Base-by-base conservation (phyloP, 2,888 invertebrate genomes). In the Catocala fraxini region DNA sequence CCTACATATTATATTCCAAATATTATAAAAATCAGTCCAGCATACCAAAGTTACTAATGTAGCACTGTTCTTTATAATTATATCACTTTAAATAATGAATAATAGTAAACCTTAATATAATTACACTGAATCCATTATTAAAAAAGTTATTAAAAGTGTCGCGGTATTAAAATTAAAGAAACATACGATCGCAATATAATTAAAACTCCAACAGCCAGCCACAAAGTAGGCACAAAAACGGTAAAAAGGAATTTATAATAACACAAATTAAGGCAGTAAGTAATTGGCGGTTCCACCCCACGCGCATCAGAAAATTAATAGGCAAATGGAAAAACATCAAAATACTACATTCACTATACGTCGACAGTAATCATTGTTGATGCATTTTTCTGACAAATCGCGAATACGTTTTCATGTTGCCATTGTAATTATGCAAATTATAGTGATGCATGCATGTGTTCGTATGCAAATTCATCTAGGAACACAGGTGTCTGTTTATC, bases 401-500 rank as follows among this genome's bases (percentile, higher is more conserved):
- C 68, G 63, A 72, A 65, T 72, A 77, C 74, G 70, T 79, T 77
- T 73, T 75, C 77, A 71, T 71, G 56, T 76, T 48, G 41, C 71
- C 76, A 83, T 84, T 81, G 79, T 85, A 80, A 86, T 84, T 83
- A 88, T 85, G 86, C 83, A 86, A 84, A 88, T 86, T 80, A 80
- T 70, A 59, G 65, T 73, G 75, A 69, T 72, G 68, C 70, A 63
- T 70, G 52, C 57, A 61, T 79, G 74, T 80, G 78, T 74, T 76
- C 70, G 68, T 79, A 85, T 83, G 84, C 83, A 84, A 83, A 87
- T 83, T 71, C 68, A 71, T 73, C 77, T 81, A 78, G 82, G 68
- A 80, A 75, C 86, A 79, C 86, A 88, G 87, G 90, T 88, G 89
- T 88, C 83, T 88, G 89, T 92, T 92, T 89, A 89, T 86, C 82